phyloP scores from a whole-genome alignment of 2,113 vertebrate species.

The Dryoscopus gambensis region DNA sequence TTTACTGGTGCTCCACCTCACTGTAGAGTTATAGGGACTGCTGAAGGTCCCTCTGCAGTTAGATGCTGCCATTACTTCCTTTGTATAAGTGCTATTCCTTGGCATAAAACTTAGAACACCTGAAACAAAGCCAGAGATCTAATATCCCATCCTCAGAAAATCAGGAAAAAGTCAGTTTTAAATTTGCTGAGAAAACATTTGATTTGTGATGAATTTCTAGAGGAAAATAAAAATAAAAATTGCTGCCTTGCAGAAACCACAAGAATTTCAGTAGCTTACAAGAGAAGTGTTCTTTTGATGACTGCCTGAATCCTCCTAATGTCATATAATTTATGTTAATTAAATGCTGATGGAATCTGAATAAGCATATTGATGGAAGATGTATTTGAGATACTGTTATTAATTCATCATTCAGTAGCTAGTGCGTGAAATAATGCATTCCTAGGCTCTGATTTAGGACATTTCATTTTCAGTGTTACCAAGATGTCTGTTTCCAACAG shows the following conservation, averaged over 20 bases:
- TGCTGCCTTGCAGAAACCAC: background rate
- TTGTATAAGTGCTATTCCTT: background rate
- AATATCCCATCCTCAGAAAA: background rate
- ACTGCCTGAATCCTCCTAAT: conserved; percentile 11
- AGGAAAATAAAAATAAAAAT: background rate
- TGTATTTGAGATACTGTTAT: conserved; percentile 59
- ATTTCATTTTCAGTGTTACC: background rate
- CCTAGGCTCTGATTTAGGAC: conserved; percentile 20
- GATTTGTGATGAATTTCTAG: background rate
- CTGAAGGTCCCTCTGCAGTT: background rate
- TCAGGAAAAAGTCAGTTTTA: background rate
- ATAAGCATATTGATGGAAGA: conserved; percentile 58
- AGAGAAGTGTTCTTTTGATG: conserved; percentile 4
- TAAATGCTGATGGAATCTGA: conserved; percentile 62
- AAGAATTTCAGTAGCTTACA: background rate
- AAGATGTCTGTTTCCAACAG: background rate
- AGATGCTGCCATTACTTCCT: background rate
- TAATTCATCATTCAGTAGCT: conserved; percentile 65
- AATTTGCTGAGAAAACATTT: background rate
- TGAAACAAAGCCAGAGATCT: background rate
- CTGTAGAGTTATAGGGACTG: background rate
- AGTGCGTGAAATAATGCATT: conserved; percentile 55
- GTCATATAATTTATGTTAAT: conserved; percentile 63
- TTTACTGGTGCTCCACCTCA: background rate
- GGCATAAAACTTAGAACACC: background rate